Conservation (phyloP, 2,113 vertebrate species). For the Phrynosoma platyrhinos region DNA sequence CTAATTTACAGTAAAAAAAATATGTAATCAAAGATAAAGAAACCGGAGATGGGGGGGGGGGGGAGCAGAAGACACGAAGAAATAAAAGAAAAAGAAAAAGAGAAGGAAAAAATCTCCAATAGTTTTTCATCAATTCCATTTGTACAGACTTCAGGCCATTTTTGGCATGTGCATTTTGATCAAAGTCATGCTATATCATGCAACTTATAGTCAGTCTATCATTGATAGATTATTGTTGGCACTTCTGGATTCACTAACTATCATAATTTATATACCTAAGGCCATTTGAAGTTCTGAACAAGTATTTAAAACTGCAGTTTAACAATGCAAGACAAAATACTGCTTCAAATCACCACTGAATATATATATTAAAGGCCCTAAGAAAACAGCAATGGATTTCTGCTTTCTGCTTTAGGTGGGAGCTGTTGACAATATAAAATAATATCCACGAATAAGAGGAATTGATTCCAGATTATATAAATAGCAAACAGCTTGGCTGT, state of each 20-base stretch:
- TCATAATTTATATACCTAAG: neutral
- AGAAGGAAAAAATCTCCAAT: too few relatives aligned
- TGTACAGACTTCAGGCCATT: neutral
- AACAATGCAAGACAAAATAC: neutral
- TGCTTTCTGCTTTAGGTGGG: neutral
- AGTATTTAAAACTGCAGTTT: neutral
- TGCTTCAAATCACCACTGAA: neutral
- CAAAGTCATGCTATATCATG: neutral
- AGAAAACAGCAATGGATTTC: neutral
- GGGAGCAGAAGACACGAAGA: too few relatives aligned
- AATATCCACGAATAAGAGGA: neutral
- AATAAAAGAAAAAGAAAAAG: too few relatives aligned
- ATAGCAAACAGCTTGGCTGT: neutral
- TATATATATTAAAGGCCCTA: neutral
- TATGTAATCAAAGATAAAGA: too few relatives aligned
- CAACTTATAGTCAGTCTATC: neutral
- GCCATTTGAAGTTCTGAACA: neutral
- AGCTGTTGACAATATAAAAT: neutral
- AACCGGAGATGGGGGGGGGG: too few relatives aligned
- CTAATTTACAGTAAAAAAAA: too few relatives aligned
- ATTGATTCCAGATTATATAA: constrained; percentile 3
- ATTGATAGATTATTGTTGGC: neutral
- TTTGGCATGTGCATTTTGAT: neutral
- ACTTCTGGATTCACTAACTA: neutral
- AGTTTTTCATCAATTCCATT: neutral